Evolutionary conservation across 1,140 invertebrate genomes (phyloP), one percentile per base, ranked within the genome.

Genomic region (Arion vulgaris): DNA sequence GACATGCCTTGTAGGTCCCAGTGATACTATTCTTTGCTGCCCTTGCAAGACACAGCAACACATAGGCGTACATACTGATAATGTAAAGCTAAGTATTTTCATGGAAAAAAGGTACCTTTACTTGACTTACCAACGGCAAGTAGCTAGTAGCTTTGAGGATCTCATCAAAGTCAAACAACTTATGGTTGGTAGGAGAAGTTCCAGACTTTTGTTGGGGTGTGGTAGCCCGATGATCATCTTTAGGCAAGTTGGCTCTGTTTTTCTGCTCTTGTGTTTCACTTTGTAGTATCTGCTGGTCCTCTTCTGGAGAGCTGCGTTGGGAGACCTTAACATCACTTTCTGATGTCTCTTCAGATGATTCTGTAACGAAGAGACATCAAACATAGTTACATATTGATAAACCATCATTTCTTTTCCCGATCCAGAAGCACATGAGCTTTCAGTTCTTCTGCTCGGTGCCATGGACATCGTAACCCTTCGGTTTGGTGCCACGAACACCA

Each of bases 111-210:
- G n/a, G n/a, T n/a, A n/a, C n/a, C n/a, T n/a, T n/a, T n/a, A n/a
- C n/a, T n/a, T 23, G 9, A 73, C 36, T 39, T 11, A 39, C 38
- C 51, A 76, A 19, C 26, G 45, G 51, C 23, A 49, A 28, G 9
- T 32, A 19, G 34, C 95, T 95, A n/a, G n/a, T n/a, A 84, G 94
- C 93, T 84, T 95, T 95, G 28, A 96, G 93, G 86, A 96, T 95
- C 41, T 95, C 95, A 85, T 96, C 95, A 81, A 96, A 94, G 91
- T 95, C 95, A 91, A 96, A 95, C 69, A 95, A 94, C 51, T 80
- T 41, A n/a, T n/a, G n/a, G 36, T 26, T 78, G 28, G 1, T 62
- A n/a, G 76, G 76, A 39, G 57, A 78, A 0, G 62, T 19, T 19
- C 76, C 7, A 13, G 76, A 39, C 13, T 26, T 49, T 17, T 49